These are phyloP conservation scores for Lycaena phlaeas DNA, from an alignment of 2,888 invertebrate genomes.

Conservation along the genomic window DNA sequence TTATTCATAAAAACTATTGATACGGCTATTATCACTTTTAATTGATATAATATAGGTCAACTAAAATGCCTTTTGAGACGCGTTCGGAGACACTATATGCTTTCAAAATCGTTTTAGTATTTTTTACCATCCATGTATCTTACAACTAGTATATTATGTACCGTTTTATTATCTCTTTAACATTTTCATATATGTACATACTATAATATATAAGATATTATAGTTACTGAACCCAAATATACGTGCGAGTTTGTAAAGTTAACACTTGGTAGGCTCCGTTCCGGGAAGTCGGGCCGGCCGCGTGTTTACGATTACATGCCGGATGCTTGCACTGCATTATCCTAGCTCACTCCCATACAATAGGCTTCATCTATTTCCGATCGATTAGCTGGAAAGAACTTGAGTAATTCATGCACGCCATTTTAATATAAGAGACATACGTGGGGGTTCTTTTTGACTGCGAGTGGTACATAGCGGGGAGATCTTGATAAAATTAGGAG, in stretches of 20 bases:
- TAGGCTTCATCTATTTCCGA: constrained; percentile 18
- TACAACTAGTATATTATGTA: no score
- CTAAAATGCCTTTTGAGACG: not conserved
- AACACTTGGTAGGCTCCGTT: constrained; percentile 38
- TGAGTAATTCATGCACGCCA: not conserved
- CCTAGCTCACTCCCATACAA: constrained; percentile 25
- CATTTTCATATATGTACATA: no score
- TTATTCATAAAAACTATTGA: constrained; percentile 44
- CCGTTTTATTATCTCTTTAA: no score
- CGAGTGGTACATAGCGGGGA: no score
- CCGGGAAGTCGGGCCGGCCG: constrained; percentile 56
- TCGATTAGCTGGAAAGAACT: constrained; percentile 11
- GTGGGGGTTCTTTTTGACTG: no score
- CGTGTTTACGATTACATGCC: constrained; percentile 52
- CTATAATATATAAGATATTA: no score
- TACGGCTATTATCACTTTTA: constrained; percentile 24
- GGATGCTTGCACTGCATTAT: constrained; percentile 56
- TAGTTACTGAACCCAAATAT: not conserved
- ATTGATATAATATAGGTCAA: constrained; percentile 38
- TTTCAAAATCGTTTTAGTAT: no score
- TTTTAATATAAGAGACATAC: no score
- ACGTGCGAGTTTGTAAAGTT: not conserved
- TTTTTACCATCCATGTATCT: no score
- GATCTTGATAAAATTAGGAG: no score
- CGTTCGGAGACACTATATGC: no score